Evolutionary conservation across 2,113 vertebrate species (phyloP).

Genomic region (Benitochromis conjunctus): DNA sequence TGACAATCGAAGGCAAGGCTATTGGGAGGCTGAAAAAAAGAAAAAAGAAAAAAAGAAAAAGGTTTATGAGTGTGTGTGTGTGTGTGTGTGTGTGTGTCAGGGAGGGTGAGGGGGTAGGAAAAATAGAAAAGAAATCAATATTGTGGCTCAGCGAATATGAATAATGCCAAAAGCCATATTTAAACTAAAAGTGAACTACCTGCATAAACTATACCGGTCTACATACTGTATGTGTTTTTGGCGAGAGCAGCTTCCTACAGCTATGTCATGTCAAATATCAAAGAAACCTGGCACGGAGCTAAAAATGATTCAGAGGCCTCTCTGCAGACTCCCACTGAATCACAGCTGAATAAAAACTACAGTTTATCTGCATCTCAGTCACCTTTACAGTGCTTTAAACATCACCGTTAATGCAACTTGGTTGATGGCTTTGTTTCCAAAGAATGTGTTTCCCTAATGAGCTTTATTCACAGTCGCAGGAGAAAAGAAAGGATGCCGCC

Average conservation of each 20-base stretch:
- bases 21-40: conserved; percentile 64
- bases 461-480: conserved; percentile 41
- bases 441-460: conserved; percentile 41
- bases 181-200: conserved; percentile 77
- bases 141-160: conserved; percentile 77
- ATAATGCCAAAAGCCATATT: conserved; percentile 76
- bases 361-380: conserved; percentile 14
- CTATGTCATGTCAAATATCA: conserved; percentile 70
- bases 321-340: not conserved
- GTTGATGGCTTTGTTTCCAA: conserved; percentile 41
- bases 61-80: not conserved
- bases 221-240: conserved; percentile 45
- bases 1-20: conserved; percentile 76
- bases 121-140: conserved; percentile 78
- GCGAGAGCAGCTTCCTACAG: conserved; percentile 62
- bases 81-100: not conserved
- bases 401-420: conserved; percentile 52
- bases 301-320: conserved; percentile 28
- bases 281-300: not conserved
- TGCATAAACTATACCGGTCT: conserved; percentile 70
- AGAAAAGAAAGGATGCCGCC: conserved; percentile 15
- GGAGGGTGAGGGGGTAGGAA: not conserved
- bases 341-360: conserved; percentile 1
- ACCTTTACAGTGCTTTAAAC: conserved; percentile 22
- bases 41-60: conserved; percentile 48